Conservation (phyloP, 2,797 vertebrate genomes). For the Eleutherodactylus coqui region DNA sequence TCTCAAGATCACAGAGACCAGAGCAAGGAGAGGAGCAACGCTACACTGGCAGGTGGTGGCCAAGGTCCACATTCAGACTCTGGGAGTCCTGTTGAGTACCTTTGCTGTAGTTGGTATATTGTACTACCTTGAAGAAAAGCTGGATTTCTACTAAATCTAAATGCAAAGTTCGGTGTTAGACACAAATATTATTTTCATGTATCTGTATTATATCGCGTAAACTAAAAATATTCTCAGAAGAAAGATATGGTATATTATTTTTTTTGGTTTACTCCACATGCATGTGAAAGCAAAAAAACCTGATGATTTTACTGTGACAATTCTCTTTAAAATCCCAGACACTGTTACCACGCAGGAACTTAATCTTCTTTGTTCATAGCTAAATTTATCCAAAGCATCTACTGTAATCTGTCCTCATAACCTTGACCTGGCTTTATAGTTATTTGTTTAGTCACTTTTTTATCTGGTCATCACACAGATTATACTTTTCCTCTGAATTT, state of each 20-base stretch:
- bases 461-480: background rate
- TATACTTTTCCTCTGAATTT: background rate
- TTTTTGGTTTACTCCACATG: background rate
- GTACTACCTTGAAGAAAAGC: background rate
- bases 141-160: background rate
- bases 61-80: too few species aligned
- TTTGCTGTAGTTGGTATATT: background rate
- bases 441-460: slow-evolving; percentile 32
- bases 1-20: too few species aligned
- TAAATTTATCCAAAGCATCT: slow-evolving; percentile 56
- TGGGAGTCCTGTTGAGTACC: too few species aligned
- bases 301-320: slow-evolving; percentile 34
- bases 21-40: too few species aligned
- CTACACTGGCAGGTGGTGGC: too few species aligned
- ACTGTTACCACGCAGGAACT: slow-evolving; percentile 14
- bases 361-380: slow-evolving; percentile 63
- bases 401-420: slow-evolving; percentile 58
- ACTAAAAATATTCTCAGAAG: background rate
- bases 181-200: background rate
- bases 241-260: background rate
- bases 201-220: background rate
- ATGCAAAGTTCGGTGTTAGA: background rate
- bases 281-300: background rate
- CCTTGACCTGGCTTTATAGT: slow-evolving; percentile 52
- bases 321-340: slow-evolving; percentile 41